Base-by-base conservation (phyloP, 2,113 vertebrate species). In the Potamarius usumacintae region DNA sequence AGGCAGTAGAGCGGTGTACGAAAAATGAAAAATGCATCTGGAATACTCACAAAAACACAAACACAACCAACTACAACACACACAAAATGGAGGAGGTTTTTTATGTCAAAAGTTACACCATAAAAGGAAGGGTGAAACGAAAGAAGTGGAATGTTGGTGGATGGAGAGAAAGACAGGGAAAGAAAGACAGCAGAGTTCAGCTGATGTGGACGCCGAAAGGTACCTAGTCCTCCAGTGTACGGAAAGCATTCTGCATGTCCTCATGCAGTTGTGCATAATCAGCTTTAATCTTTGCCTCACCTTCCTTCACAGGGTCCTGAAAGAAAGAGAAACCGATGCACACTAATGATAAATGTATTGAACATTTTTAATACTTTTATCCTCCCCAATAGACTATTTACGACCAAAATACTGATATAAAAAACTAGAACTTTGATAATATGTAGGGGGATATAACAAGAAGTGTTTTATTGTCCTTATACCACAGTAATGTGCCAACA, bases 181-280 rank as follows among this genome's bases (percentile, higher is more conserved):
- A 86, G 77, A 48, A 82, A 30, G 58, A 88, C 79, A 83, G 48
- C 27, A 10, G 86, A 60, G 30, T 71, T 55, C 65, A 76, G 76
- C 77, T 50, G 85, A 87, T 53, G 52, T 74, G 72, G 57, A 88
- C 57, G 7, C 20, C 17, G 60, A 50, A 58, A 12, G 1, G 50
- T 77, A 42, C 12, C 92, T 96, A 99, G 89, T 99, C 98, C 94
- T 99, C 98, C 92, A 99, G 95, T 34, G 97, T 97, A 85, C 98
- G 98, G 96, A 99, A 99, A 85, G 94, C 94, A 53, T 98, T 99
- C 95, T 99, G 98, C 98, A 99, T 99, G 90, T 99, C 98, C 93
- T 99, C 98, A 92, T 96, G 91, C 52, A 99, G 97, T 91, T 99
- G 97, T 83, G 96, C 95, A 17, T 97, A 99, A 89, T 99, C 98